Evolutionary conservation across 92 coral and sea anemone species (phyloP), one percentile per base, ranked within the genome.

Genomic region (Muricea muricata): DNA sequence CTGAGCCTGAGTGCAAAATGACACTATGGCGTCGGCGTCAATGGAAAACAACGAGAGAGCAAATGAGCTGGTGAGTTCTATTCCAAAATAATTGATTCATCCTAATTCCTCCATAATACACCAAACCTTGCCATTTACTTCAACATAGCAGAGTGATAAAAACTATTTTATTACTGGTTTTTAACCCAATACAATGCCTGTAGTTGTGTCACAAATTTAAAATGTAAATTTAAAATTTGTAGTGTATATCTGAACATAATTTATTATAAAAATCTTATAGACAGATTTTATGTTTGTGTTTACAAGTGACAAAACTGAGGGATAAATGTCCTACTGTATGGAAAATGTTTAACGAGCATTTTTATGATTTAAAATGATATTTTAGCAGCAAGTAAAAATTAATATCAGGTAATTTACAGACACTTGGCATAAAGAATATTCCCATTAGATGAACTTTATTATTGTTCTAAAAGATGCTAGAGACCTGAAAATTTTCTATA

Each of bases 31-130:
- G 65, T 52, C 65, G 15, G 24, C 80, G 41, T 75, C 80, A 24
- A 50, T 75, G 65, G 80, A 75, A 48, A 26, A 30, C 65, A 52
- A 28, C 39, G 80, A 50, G 13, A 14, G 80, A 75, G 80, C 63
- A 47, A 75, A 75, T 75, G 80, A 75, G 42, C 80, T 47, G 80
- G 80, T 75, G 30, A 75, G 80, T 50, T 75, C 65, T 75, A 47
- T 47, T 50, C 37, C 41, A 35, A 35, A 42, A 50, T 75, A 26
- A 75, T 50, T 47, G 46, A 18, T 29, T 75, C 2, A 75, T 28
- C 23, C 25, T 75, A n/a, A 10, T 15, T 25, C 61, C 41, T 20
- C 41, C 0, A 48, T 4, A 29, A 20, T 3, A 13, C 29, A 26
- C 25, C 1, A 29, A 40, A 52, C n/a, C 29, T 75, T 47, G 6